Evolutionary conservation across 2,888 invertebrate genomes (phyloP).

Genomic region (Rhodophaea formosa): DNA sequence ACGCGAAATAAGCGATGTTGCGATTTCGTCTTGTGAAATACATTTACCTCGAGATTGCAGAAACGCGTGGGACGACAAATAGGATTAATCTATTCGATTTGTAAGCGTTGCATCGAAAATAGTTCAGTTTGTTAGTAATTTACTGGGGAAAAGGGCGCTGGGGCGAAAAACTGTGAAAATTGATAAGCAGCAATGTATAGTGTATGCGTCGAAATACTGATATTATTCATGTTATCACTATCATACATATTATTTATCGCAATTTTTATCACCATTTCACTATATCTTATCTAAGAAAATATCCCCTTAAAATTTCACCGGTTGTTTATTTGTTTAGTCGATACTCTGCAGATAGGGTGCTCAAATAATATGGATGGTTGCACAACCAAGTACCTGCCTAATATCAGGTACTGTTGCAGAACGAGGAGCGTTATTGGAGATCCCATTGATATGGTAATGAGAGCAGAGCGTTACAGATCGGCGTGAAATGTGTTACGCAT

Average conservation of each 20-base stretch:
- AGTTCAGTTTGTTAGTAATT: constrained; percentile 25
- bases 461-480: constrained; percentile 34
- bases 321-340: constrained; percentile 63
- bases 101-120: constrained; percentile 46
- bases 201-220: background rate
- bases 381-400: constrained; percentile 41
- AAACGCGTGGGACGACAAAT: constrained; percentile 77
- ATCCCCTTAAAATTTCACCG: constrained; percentile 56
- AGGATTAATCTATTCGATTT: constrained; percentile 68
- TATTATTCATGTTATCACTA: constrained; percentile 9
- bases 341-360: constrained; percentile 47
- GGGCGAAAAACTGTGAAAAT: background rate
- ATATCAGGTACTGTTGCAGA: constrained; percentile 48
- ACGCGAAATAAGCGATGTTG: constrained; percentile 78
- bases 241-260: constrained; percentile 31
- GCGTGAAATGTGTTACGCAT: constrained; percentile 20
- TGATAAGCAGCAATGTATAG: constrained; percentile 1
- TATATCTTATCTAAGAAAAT: constrained; percentile 62
- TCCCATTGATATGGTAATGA: constrained; percentile 56
- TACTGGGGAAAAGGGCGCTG: constrained; percentile 16
- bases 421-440: constrained; percentile 34
- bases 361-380: constrained; percentile 62
- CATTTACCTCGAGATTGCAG: constrained; percentile 70
- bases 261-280: constrained; percentile 64
- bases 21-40: constrained; percentile 77